Percentiles rank a stretch among this genome's conserved stretches.
Evolutionary conservation across 2,113 vertebrate species (phyloP).

Genomic region (Prionailurus viverrinus): DNA sequence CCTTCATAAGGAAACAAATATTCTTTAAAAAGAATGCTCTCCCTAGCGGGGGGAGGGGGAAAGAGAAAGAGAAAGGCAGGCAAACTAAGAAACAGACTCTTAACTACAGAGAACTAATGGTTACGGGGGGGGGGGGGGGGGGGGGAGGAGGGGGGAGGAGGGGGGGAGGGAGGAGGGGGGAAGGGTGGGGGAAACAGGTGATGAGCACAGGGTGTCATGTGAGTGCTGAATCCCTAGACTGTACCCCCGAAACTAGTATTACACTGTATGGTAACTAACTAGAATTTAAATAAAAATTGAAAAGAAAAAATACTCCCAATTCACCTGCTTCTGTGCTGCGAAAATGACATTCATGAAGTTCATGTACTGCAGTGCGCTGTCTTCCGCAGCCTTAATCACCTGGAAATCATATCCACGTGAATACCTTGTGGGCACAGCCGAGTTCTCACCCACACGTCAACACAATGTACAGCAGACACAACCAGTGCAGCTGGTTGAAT

Average conservation of each 20-base stretch:
- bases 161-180: too few species aligned
- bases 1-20: not conserved
- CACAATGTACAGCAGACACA: rapidly evolving
- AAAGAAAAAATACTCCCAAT: not conserved
- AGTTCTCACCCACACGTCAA: rapidly evolving
- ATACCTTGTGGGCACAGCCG: not conserved
- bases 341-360: constrained; percentile 99
- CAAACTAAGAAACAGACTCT: not conserved
- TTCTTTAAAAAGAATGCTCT: not conserved
- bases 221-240: not conserved
- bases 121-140: not conserved
- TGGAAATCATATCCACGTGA: constrained; percentile 70
- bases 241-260: not conserved
- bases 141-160: not conserved
- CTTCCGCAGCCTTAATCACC: constrained; percentile 98
- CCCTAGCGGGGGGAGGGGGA: not conserved
- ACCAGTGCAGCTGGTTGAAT: rapidly evolving
- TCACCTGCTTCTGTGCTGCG: constrained; percentile 97
- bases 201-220: rapidly evolving
- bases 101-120: not conserved
- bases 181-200: not conserved
- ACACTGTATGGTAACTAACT: not conserved
- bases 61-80: not conserved
- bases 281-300: not conserved
- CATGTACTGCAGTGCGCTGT: constrained; percentile 97